Base-by-base conservation (phyloP, 1,140 invertebrate genomes). In the Pentalonia nigronervosa region DNA sequence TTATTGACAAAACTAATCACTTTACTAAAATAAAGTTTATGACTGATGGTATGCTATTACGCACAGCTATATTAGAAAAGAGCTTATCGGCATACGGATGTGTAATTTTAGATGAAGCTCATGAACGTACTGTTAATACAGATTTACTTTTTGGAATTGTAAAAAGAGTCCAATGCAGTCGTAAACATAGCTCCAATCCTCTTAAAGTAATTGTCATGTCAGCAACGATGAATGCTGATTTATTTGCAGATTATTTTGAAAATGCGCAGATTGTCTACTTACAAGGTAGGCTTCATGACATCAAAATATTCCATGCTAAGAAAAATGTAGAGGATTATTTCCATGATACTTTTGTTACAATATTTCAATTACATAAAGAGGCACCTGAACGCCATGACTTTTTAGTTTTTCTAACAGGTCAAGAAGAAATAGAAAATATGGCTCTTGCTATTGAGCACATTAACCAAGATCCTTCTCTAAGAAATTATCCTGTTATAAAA, bases 401-500 rank as follows among this genome's bases (percentile, higher is more conserved):
- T 95, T 96, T 99, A 60, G 98, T 99, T n/a, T 99, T 99, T 96
- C 96, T 99, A 87, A 99, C 99, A 94, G 99, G 99, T 8, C 98
- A 99, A 96, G 99, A 99, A 95, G 99, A 99, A 96, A 99, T 99
- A 94, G 99, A 99, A 96, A 96, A 97, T 7, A 96, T 98, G 93
- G 97, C 97, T 76, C 95, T 96, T 93, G 97, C 97, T 94, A 97
- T 98, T 4, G 91, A 93, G 41, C 91, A 93, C 34, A 91, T 94
- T 91, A 94, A 94, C 50, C 92, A 95, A 94, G 95, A 95, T 81
- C 94, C 94, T 91, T 53, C 92, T 25, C 94, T 93, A 48, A 94
- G 45, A 53, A 94, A 48, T 47, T 88, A 94, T 9, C 94, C 94
- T 84, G 83, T 81, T 7, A 94, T 94, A 36, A 94, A 94, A 93